phyloP scores from a whole-genome alignment of 37 sponge, comb jelly and placozoan genomes.

The Aphrocallistes beatrix region DNA sequence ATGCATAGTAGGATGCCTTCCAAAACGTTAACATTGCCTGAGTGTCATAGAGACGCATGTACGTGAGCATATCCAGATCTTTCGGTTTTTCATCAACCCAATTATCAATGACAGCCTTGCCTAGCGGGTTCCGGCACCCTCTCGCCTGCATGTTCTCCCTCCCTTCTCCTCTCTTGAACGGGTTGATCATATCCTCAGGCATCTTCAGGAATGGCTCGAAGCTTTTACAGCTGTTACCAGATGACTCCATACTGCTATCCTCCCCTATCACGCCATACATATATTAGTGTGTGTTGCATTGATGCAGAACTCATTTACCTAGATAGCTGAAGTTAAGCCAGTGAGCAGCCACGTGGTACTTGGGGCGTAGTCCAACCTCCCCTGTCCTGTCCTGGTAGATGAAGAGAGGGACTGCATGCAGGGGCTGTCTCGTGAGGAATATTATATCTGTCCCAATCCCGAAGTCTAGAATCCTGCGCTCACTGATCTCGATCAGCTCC shows the following conservation, averaged over 20 bases:
- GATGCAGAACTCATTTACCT: not conserved
- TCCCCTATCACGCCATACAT: not conserved
- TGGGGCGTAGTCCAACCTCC: not conserved
- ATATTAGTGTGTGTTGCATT: not conserved
- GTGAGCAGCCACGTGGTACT: conserved; percentile 41
- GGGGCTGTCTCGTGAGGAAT: conserved; percentile 74
- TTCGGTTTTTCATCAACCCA: not conserved
- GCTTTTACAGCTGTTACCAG: not conserved
- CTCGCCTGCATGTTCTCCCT: not conserved
- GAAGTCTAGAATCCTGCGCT: conserved; percentile 46
- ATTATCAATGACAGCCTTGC: not conserved
- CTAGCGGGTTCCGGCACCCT: not conserved
- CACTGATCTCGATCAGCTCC: conserved; percentile 45
- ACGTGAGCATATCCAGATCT: not conserved
- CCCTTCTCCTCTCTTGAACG: not conserved
- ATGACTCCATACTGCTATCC: not conserved
- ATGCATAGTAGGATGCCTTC: too few relatives aligned
- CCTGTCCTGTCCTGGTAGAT: conserved; percentile 25
- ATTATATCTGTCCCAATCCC: conserved; percentile 74
- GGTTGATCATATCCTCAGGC: not conserved
- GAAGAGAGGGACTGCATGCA: conserved; percentile 84
- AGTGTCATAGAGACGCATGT: not conserved
- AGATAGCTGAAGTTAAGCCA: conserved; percentile 66
- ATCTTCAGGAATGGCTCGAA: not conserved
- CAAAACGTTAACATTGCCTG: too few relatives aligned